Conservation (phyloP, 2,888 invertebrate species). For the Lasioglossum morio region DNA sequence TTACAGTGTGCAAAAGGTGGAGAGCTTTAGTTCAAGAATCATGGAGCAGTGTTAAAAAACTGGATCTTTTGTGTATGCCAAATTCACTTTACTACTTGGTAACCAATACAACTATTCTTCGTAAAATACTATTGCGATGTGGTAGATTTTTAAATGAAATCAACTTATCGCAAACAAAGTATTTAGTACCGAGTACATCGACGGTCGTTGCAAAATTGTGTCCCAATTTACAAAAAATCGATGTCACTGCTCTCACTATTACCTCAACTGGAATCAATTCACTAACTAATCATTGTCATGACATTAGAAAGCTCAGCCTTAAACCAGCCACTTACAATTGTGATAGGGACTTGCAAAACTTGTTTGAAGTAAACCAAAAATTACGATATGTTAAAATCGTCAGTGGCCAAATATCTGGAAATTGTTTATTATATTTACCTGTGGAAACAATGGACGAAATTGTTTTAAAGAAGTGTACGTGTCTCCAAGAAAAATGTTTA, state of each 20-base stretch:
- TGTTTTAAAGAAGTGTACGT: slow-evolving; percentile 72
- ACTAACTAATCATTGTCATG: slow-evolving; percentile 85
- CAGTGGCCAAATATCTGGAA: slow-evolving; percentile 74
- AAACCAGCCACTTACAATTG: slow-evolving; percentile 83
- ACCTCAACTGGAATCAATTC: slow-evolving; percentile 86
- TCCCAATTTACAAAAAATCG: slow-evolving; percentile 86
- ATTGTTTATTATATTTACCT: slow-evolving; percentile 77
- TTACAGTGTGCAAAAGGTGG: slow-evolving; percentile 86
- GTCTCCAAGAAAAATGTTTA: slow-evolving; percentile 69
- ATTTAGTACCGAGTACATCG: slow-evolving; percentile 86
- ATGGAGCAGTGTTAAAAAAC: slow-evolving; percentile 83
- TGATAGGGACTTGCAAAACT: slow-evolving; percentile 77
- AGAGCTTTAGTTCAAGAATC: slow-evolving; percentile 85
- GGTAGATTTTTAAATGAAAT: slow-evolving; percentile 85
- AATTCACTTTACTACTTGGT: slow-evolving; percentile 24
- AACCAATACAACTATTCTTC: slow-evolving; percentile 79
- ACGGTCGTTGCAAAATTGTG: slow-evolving; percentile 87
- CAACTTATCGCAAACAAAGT: slow-evolving; percentile 85
- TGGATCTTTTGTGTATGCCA: slow-evolving; percentile 73
- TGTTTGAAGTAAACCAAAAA: slow-evolving; percentile 77
- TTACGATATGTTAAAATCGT: slow-evolving; percentile 74
- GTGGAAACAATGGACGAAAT: slow-evolving; percentile 77
- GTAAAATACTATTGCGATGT: slow-evolving; percentile 86
- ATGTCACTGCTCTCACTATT: slow-evolving; percentile 85
- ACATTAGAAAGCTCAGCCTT: slow-evolving; percentile 85